Conservation (phyloP, 2,888 invertebrate genomes). For the Spatulosminthurus flaviceps region DNA sequence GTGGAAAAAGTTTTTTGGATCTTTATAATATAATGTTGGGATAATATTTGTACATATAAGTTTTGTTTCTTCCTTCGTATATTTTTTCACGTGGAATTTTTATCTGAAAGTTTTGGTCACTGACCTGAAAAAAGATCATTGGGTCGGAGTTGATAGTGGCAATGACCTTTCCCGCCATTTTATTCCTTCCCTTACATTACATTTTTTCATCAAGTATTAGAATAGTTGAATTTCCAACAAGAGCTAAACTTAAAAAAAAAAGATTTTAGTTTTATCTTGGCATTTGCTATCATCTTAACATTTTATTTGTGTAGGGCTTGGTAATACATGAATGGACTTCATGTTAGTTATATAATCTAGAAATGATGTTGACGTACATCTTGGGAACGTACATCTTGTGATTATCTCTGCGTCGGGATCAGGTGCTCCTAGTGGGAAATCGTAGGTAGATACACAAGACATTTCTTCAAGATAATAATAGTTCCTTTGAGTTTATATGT, state of each 20-base stretch:
- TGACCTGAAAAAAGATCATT: neutral
- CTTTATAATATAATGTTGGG: too few species aligned
- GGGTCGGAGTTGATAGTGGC: neutral
- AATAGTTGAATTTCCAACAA: too few species aligned
- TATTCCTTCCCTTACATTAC: neutral
- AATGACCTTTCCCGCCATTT: slow-evolving; percentile 14
- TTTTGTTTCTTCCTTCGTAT: neutral
- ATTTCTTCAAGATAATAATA: too few species aligned
- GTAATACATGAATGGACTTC: neutral
- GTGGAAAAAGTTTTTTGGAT: too few species aligned
- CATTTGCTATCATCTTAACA: neutral
- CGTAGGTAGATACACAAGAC: too few species aligned
- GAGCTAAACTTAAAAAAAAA: too few species aligned
- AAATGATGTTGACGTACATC: neutral
- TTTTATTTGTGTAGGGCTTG: neutral
- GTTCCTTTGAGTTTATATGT: too few species aligned
- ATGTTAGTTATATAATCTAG: neutral
- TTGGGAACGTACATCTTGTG: slow-evolving; percentile 10
- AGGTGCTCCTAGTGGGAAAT: neutral
- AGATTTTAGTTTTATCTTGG: slow-evolving; percentile 1
- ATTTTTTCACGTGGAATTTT: too few species aligned
- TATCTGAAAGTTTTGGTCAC: neutral
- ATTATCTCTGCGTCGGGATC: neutral
- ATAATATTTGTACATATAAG: too few species aligned
- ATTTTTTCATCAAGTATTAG: too few species aligned